phyloP scores from a whole-genome alignment of 2,797 vertebrate genomes.

The Oceanodroma leucorhoa region DNA sequence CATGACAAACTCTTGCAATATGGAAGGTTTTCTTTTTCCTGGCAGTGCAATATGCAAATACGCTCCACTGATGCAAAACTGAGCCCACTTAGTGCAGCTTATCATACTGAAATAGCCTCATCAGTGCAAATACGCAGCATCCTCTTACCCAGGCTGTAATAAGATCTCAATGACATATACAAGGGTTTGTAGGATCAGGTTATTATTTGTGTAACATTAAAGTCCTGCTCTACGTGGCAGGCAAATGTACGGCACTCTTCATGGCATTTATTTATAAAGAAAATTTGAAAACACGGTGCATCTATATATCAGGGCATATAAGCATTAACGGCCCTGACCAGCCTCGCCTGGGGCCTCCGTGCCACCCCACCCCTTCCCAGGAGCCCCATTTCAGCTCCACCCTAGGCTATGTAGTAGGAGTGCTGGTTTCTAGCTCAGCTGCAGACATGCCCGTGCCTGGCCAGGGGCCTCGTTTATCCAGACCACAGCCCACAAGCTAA shows the following conservation, averaged over 20 bases:
- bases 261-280: not conserved
- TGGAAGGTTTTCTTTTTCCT: conserved; percentile 1
- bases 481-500: not conserved
- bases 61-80: conserved; percentile 29
- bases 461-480: not conserved
- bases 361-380: not conserved
- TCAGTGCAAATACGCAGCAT: conserved; percentile 36
- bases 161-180: conserved; percentile 19
- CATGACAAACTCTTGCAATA: not conserved
- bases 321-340: not conserved
- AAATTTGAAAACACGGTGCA: not conserved
- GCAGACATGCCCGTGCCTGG: not conserved
- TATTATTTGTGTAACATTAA: not conserved
- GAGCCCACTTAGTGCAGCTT: conserved; percentile 45
- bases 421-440: not conserved
- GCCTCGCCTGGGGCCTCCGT: not conserved
- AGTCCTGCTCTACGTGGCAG: not conserved
- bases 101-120: conserved; percentile 36
- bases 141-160: conserved; percentile 20
- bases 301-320: not conserved
- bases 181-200: conserved; percentile 18
- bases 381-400: not conserved
- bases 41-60: conserved; percentile 25
- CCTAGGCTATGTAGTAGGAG: not conserved
- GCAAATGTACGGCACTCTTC: not conserved